Evolutionary conservation across 1,140 invertebrate species (phyloP), one percentile per base, ranked within the genome.

Genomic region (Lucilia cuprina): DNA sequence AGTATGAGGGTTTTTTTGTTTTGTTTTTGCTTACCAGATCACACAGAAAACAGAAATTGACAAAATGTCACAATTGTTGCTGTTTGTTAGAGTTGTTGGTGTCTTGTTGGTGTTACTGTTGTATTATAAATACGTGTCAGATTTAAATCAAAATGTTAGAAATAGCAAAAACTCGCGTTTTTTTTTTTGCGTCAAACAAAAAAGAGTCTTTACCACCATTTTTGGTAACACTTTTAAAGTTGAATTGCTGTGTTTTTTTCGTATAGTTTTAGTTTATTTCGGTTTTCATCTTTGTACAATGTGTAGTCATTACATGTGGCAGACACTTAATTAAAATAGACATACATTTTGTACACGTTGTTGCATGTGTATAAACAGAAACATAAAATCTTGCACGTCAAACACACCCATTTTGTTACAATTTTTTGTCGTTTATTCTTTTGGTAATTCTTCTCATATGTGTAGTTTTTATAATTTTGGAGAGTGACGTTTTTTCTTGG

Each of bases 181-280:
- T 30, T 30, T 30, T 30, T 3, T 30, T 70, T 21, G n/a, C 65
- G 65, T 25, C 84, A 83, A 78, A 60, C 35, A 50, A 84, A 84
- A 82, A 83, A 83, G 49, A 87, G 85, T 85, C 82, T 25, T 75
- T 83, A 60, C 21, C 84, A 77, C 82, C 84, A 83, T 83, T 65
- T 85, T 86, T 84, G 88, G 74, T 85, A 85, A 88, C 85, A 86
- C 84, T 89, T 86, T 65, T 78, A 3, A 34, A 41, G 41, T 41
- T 41, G 41, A 41, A 41, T 41, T 41, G 41, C 41, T 50, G 77
- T 80, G 49, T 19, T 80, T 80, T 10, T 78, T n/a, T 47, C 49
- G 4, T 30, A 30, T 30, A 30, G 25, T 19, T 78, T 19, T 78
- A 13, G 75, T 30, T 75, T 30, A 17, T 75, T 60, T 60, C 41